Evolutionary conservation across 2,888 invertebrate species (phyloP).

Genomic region (Drosophila birchii): DNA sequence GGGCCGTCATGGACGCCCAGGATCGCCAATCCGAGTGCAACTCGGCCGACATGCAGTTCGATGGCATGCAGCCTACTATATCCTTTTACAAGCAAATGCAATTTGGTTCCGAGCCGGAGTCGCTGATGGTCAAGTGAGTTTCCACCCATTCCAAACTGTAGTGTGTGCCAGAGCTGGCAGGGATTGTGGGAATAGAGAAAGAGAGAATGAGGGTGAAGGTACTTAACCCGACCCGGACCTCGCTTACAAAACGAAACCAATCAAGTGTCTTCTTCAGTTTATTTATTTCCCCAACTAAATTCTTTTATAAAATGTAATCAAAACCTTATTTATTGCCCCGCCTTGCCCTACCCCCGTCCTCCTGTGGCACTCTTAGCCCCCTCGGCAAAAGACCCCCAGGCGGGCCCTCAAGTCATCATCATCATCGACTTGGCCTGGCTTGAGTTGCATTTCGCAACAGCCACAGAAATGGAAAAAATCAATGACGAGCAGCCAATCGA

Average conservation of each 20-base stretch:
- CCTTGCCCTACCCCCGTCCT: slow-evolving; percentile 6
- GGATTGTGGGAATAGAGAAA: slow-evolving; percentile 39
- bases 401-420: slow-evolving; percentile 62
- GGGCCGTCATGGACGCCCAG: slow-evolving; percentile 91
- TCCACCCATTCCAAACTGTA: slow-evolving; percentile 51
- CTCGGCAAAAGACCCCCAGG: slow-evolving; percentile 21
- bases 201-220: slow-evolving; percentile 10
- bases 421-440: slow-evolving; percentile 63
- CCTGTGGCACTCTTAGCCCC: slow-evolving; percentile 12
- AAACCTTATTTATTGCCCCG: slow-evolving; percentile 80
- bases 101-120: slow-evolving; percentile 31
- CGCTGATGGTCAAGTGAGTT: slow-evolving; percentile 72
- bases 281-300: slow-evolving; percentile 79
- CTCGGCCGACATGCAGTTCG: slow-evolving; percentile 94
- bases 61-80: slow-evolving; percentile 97
- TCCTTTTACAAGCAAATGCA: slow-evolving; percentile 91
- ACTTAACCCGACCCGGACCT: slow-evolving; percentile 60
- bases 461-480: slow-evolving; percentile 64
- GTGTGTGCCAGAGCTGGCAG: slow-evolving; percentile 9
- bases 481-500: slow-evolving; percentile 66
- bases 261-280: slow-evolving; percentile 82
- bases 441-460: slow-evolving; percentile 68
- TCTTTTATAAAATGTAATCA: slow-evolving; percentile 81
- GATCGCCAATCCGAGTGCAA: slow-evolving; percentile 96
- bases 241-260: slow-evolving; percentile 82